phyloP scores from a whole-genome alignment of 2,797 vertebrate species.

The Lophius americanus region DNA sequence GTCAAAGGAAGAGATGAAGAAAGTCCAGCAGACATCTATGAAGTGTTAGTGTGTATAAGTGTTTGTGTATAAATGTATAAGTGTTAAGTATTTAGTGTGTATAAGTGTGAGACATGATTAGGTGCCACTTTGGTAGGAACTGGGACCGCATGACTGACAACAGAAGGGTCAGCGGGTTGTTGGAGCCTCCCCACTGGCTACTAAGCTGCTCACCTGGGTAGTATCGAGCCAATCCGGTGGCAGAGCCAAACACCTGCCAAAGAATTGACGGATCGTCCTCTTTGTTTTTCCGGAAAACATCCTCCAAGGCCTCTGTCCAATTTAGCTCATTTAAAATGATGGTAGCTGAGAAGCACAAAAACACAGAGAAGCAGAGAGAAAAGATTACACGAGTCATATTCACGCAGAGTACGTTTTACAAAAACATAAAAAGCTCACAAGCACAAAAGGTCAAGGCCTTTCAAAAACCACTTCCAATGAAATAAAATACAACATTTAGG shows the following conservation, averaged over 20 bases:
- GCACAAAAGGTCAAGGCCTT: slow-evolving; percentile 44
- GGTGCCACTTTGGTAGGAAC: neutral
- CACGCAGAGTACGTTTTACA: slow-evolving; percentile 9
- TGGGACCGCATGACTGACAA: neutral
- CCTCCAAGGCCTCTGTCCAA: slow-evolving; percentile 93
- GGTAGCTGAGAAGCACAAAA: slow-evolving; percentile 81
- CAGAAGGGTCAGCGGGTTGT: slow-evolving; percentile 10
- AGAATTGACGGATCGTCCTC: slow-evolving; percentile 90
- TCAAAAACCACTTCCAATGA: slow-evolving; percentile 21
- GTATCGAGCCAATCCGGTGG: slow-evolving; percentile 93
- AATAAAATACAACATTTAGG: slow-evolving; percentile 13
- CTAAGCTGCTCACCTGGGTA: slow-evolving; percentile 82
- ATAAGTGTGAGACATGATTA: neutral
- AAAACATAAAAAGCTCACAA: slow-evolving; percentile 34
- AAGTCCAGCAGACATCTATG: neutral
- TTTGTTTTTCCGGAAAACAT: slow-evolving; percentile 91
- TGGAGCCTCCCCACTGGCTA: neutral
- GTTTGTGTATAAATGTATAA: too few relatives aligned
- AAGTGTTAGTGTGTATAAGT: neutral
- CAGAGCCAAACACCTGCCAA: slow-evolving; percentile 98
- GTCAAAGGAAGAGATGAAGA: neutral
- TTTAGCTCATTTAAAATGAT: slow-evolving; percentile 95
- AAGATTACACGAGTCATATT: slow-evolving; percentile 31
- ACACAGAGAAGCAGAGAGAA: slow-evolving; percentile 20
- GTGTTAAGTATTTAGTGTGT: neutral